A percentile compares a stretch with the other conserved stretches of the same genome.
These are phyloP conservation scores for Luehdorfia chinensis DNA, from an alignment of 1,140 invertebrate species.

Conservation along the genomic window DNA sequence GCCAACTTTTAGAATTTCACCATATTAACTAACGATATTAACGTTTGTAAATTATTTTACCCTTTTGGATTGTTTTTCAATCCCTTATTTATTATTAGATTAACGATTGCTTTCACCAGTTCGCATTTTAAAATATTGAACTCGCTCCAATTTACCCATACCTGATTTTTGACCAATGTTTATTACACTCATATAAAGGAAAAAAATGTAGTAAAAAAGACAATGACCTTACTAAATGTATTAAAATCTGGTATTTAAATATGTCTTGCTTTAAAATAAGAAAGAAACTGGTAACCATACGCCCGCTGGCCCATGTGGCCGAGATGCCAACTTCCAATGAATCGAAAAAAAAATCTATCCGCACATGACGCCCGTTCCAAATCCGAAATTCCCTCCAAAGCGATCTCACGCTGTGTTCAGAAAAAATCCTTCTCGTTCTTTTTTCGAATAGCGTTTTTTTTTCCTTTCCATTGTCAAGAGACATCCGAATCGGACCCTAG, in stretches of 20 bases:
- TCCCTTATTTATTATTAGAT: no score
- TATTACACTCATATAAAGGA: no score
- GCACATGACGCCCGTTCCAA: conserved; percentile 63
- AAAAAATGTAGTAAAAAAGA: no score
- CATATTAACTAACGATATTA: no score
- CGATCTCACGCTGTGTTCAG: conserved; percentile 64
- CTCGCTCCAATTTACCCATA: no score
- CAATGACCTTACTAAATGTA: conserved; percentile 6
- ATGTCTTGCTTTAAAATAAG: conserved; percentile 15
- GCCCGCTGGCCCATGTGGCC: conserved; percentile 48
- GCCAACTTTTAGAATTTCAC: no score
- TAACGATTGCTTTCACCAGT: no score
- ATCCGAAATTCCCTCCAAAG: conserved; percentile 62
- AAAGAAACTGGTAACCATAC: conserved; percentile 18
- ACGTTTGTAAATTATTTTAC: no score
- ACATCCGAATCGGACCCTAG: conserved; percentile 33
- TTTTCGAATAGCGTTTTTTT: conserved; percentile 52
- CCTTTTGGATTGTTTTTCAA: no score
- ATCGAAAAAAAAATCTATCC: conserved; percentile 49
- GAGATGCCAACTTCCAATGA: conserved; percentile 39
- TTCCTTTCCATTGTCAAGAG: conserved; percentile 39
- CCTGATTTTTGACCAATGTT: no score
- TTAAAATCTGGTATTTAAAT: conserved; percentile 17
- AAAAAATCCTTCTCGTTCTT: conserved; percentile 48
- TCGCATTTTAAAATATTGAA: no score